These are phyloP conservation scores for Echinops telfairi DNA, from an alignment of 2,113 vertebrate species.

Conservation along the genomic window DNA sequence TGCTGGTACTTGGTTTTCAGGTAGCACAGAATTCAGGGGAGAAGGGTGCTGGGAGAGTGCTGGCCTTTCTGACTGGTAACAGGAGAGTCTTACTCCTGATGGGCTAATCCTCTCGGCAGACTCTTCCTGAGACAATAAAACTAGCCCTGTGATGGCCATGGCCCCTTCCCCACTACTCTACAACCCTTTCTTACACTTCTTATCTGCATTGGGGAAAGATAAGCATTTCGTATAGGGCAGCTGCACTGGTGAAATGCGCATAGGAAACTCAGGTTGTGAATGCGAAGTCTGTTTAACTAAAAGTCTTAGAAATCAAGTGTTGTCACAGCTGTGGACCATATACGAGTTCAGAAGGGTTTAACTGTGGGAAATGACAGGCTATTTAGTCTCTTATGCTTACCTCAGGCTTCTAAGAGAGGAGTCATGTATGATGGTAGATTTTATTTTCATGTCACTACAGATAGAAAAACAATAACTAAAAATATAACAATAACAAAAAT, in stretches of 20 bases:
- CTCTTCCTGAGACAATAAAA: background rate
- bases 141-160: background rate
- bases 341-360: background rate
- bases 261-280: background rate
- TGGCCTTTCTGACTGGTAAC: background rate
- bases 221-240: conserved; percentile 20
- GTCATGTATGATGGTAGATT: background rate
- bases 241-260: background rate
- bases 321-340: background rate
- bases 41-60: background rate
- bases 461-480: conserved; percentile 33
- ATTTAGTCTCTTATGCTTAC: background rate
- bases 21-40: conserved; percentile 9
- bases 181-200: background rate
- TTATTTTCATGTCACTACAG: conserved; percentile 35
- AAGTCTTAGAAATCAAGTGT: background rate
- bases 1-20: background rate
- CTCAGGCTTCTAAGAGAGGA: background rate
- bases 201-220: background rate
- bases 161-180: background rate
- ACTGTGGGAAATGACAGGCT: background rate
- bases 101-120: background rate
- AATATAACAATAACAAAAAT: background rate
- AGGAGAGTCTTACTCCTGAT: background rate
- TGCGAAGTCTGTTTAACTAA: background rate